Evolutionary conservation across 2,888 invertebrate species (phyloP).

Genomic region (Thymelicus sylvestris): DNA sequence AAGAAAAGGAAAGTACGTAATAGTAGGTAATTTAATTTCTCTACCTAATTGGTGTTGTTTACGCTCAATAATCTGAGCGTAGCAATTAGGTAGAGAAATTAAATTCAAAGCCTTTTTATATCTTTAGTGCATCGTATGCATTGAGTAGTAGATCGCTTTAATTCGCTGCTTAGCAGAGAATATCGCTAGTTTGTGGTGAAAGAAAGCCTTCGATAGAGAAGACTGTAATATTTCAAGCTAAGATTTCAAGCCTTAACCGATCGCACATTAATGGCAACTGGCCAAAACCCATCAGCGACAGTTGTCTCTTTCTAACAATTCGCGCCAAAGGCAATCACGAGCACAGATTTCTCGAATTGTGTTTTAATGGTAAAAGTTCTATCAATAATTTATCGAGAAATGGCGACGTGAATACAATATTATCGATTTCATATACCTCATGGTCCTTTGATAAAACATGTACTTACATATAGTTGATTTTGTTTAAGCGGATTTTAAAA

Average conservation of each 20-base stretch:
- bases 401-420: conserved; percentile 24
- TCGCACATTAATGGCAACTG: conserved; percentile 21
- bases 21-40: too few relatives aligned
- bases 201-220: conserved; percentile 5
- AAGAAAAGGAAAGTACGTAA: too few relatives aligned
- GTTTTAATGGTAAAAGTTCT: conserved; percentile 34
- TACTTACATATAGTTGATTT: too few relatives aligned
- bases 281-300: conserved; percentile 14
- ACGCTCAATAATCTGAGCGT: too few relatives aligned
- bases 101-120: too few relatives aligned
- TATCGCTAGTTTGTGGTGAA: conserved; percentile 2
- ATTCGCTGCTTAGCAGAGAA: not conserved
- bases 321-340: not conserved
- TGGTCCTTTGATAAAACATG: not conserved
- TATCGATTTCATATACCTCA: conserved; percentile 21
- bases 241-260: conserved; percentile 11
- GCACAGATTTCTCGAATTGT: conserved; percentile 18
- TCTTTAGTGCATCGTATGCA: too few relatives aligned
- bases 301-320: conserved; percentile 25
- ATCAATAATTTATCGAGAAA: conserved; percentile 36
- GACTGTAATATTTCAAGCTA: conserved; percentile 8
- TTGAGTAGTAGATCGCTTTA: too few relatives aligned
- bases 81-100: too few relatives aligned
- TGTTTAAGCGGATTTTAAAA: too few relatives aligned
- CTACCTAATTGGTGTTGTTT: too few relatives aligned